Evolutionary conservation across 2,888 invertebrate genomes (phyloP).

Genomic region (Spatulosminthurus flaviceps): DNA sequence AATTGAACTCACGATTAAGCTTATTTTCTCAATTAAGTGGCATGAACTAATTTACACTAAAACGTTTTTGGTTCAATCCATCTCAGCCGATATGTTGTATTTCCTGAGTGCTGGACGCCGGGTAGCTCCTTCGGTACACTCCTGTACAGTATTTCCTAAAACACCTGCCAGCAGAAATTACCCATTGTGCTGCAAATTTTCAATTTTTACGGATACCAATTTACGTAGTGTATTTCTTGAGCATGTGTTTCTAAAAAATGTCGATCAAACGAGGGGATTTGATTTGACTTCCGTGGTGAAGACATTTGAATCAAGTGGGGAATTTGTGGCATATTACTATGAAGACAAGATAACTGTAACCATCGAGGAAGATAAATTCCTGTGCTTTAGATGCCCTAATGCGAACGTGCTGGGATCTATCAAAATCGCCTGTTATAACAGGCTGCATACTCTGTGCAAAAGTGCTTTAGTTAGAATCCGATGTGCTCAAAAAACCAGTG

Average conservation of each 20-base stretch:
- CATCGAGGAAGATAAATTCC: background rate
- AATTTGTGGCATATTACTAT: background rate
- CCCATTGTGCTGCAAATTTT: background rate
- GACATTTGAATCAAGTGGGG: background rate
- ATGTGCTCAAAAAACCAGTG: background rate
- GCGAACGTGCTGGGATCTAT: background rate
- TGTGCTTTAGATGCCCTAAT: slow-evolving; percentile 1
- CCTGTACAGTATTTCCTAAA: background rate
- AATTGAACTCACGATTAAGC: background rate
- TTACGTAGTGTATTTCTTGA: background rate
- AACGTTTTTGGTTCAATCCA: background rate
- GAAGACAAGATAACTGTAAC: slow-evolving; percentile 6
- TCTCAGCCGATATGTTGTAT: background rate
- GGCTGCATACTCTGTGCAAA: background rate
- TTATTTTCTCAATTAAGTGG: slow-evolving; percentile 9
- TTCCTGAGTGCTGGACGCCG: background rate
- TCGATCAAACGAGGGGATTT: background rate
- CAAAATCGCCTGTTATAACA: background rate
- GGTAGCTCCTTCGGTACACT: background rate
- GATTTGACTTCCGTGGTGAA: background rate
- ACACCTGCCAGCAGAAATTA: background rate
- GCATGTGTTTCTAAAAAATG: background rate
- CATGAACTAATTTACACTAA: background rate
- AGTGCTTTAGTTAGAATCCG: background rate
- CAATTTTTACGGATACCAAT: background rate